Conservation (phyloP, 2,797 vertebrate genomes). For the Falco cherrug region DNA sequence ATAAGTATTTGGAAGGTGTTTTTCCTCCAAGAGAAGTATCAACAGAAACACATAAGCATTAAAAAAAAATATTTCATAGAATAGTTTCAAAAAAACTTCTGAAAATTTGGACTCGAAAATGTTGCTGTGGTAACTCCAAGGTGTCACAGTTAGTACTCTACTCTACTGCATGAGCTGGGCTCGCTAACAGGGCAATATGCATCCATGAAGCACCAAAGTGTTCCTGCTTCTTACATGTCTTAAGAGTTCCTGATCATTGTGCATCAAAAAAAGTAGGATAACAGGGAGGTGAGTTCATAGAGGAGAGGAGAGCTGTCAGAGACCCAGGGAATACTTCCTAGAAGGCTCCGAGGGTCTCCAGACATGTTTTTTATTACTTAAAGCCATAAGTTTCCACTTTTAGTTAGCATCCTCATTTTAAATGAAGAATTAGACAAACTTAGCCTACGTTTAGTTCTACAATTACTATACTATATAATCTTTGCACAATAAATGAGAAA, state of each 20-base stretch:
- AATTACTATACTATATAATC: neutral
- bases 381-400: neutral
- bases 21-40: neutral
- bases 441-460: neutral
- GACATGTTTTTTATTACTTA: neutral
- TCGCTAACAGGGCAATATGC: neutral
- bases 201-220: neutral
- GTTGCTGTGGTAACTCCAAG: neutral
- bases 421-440: neutral
- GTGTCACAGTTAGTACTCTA: neutral
- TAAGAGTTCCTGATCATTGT: neutral
- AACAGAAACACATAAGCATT: neutral
- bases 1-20: neutral
- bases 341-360: neutral
- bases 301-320: neutral
- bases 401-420: neutral
- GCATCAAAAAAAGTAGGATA: neutral
- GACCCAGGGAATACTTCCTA: neutral
- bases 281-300: neutral
- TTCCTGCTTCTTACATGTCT: neutral
- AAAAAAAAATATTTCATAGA: no score
- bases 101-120: neutral
- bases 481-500: neutral
- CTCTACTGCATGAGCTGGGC: neutral
- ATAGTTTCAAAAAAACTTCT: neutral